Evolutionary conservation across 2,797 vertebrate genomes (phyloP), one percentile per base, ranked within the genome.

Genomic region (Sebastiscus albofasciatus): DNA sequence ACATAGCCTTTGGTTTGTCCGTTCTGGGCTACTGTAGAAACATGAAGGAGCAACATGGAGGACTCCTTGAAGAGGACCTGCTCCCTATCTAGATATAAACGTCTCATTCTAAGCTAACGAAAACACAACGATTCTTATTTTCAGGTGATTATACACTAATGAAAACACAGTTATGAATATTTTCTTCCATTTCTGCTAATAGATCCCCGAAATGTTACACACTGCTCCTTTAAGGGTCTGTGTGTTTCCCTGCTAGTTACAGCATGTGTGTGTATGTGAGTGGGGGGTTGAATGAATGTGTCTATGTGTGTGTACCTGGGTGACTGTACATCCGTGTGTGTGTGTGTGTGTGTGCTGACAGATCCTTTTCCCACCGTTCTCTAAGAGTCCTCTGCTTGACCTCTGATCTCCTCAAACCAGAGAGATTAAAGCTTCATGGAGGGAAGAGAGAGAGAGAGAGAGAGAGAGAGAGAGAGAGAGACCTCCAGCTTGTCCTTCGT

Each of bases 281-380:
- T 27, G 5, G 2, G 55, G 55, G 26, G 5, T 4, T 56, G 18
- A 49, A 8, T 18, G 11, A 58, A 31, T 52, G 33, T 64, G 18
- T 31, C 4, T 67, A 5, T 18, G 16, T 62, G 14, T 66, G 80
- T 42, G 60, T 49, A 14, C 5, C 3, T 59, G 55, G 29, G 29
- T 54, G 49, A 5, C 16, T 70, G 11, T 55, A 12, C 18, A 26
- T 65, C 5, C 4, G 29, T 26, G 5, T 39, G 11, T 58, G 5
- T 12, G 10, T 22, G 29, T 24, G 46, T 55, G 67, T 59, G 49
- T 66, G 60, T 78, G 90, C 89, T 94, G 91, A 93, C 90, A 87
- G 86, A 87, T 88, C 77, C 84, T 89, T 92, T 92, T 89, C 88
- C 84, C 83, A 83, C 81, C 46, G 20, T 72, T 79, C 88, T 73